Evolutionary conservation across 2,797 vertebrate species (phyloP), one percentile per base, ranked within the genome.

Genomic region (Pterois miles): DNA sequence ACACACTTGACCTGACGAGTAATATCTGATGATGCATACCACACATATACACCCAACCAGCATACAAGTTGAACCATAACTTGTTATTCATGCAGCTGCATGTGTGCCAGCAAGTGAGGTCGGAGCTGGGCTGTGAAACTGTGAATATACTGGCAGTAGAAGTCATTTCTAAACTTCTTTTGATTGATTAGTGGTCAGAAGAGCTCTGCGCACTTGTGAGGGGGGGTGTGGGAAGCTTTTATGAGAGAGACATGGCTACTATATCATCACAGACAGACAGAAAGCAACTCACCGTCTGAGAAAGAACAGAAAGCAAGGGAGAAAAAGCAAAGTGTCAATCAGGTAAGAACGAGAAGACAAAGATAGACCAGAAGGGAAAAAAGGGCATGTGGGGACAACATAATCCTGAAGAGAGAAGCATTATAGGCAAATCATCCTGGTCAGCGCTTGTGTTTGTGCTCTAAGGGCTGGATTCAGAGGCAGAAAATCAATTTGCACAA

Each of bases 271-370:
- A 18, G 83, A 86, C 79, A 43, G 84, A 88, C 79, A 83, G 82
- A 90, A 71, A 89, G 82, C 70, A 88, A 95, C 94, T 95, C 90
- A 95, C 94, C 93, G 59, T 95, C 94, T 95, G 92, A 92, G 83
- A 92, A 87, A 90, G 53, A 81, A 89, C 85, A 93, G 91, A 91
- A 78, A 89, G 92, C 93, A 87, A 86, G 87, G 90, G 89, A 91
- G 89, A 91, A 78, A 92, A 94, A 92, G 88, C 87, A 93, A 88
- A 92, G 90, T 78, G 88, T 91, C 91, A 93, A 89, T 93, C 89
- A 86, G 83, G 86, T 81, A 72, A 86, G 73, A 85, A 65, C 0
- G 38, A 80, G 67, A 73, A 77, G 87, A 87, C 76, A 89, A 82
- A 78, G 80, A 76, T 29, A 88, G 83, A 84, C 43, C 56, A 88